A percentile compares a stretch with the other conserved stretches of the same genome.
Conservation (phyloP, 2,797 vertebrate genomes). For the Anolis apletophallus region DNA sequence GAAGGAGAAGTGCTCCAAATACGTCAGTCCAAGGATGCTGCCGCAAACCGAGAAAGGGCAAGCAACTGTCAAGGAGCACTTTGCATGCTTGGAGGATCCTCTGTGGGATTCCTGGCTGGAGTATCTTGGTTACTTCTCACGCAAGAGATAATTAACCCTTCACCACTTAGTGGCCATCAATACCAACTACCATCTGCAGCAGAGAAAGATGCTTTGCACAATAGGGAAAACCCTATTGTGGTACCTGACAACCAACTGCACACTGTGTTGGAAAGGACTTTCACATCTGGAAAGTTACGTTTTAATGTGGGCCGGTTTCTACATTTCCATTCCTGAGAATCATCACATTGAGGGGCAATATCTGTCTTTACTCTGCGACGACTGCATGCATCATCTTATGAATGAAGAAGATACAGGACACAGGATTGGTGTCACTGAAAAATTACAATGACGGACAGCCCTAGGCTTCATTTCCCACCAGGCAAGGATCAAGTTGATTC, state of each 20-base stretch:
- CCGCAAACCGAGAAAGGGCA: not conserved
- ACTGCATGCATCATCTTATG: not conserved
- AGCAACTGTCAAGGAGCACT: not conserved
- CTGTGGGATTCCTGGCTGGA: not conserved
- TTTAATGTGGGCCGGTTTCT: too few relatives aligned
- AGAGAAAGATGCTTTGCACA: not conserved
- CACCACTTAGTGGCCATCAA: not conserved
- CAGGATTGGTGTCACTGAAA: not conserved
- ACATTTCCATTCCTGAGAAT: not conserved
- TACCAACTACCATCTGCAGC: too few relatives aligned
- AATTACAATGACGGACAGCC: not conserved
- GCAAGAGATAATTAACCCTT: not conserved
- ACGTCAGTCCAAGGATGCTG: not conserved
- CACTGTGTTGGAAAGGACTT: accelerated
- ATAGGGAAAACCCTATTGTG: too few relatives aligned
- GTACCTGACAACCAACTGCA: not conserved
- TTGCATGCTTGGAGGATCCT: not conserved
- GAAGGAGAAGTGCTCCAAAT: too few relatives aligned
- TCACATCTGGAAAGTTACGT: not conserved
- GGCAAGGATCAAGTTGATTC: not conserved
- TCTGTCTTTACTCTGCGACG: not conserved
- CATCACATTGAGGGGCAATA: too few relatives aligned
- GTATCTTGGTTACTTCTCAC: too few relatives aligned
- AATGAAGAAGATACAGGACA: not conserved
- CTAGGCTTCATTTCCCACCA: not conserved